Evolutionary conservation across 2,113 vertebrate genomes (phyloP), one percentile per base, ranked within the genome.

Genomic region (Elephantulus edwardii): DNA sequence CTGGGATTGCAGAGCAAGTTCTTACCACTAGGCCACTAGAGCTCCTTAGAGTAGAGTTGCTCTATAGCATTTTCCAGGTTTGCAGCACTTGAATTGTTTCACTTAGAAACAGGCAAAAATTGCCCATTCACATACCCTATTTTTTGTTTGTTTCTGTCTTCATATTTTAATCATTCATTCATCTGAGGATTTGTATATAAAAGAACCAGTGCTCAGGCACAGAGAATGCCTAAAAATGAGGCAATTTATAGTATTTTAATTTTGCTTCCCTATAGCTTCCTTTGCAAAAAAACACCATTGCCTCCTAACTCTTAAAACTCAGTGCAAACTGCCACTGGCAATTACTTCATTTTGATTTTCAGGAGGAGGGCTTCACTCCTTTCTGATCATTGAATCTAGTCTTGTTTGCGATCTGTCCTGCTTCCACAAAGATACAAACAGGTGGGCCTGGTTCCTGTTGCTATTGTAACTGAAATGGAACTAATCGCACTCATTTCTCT

Each of bases 271-370:
- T 13, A 11, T 33, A 12, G 56, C 80, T 93, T 62, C 33, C 78
- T 86, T 77, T 48, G 28, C 20, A 79, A 88, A 95, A 83, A 71
- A n/a, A n/a, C n/a, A n/a, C n/a, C 28, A 77, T 58, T 91, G 60
- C 20, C 71, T 93, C 70, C 75, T 7, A 44, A 83, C 66, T n/a
- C n/a, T n/a, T n/a, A n/a, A n/a, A n/a, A n/a, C n/a, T 33, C 22
- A 93, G 90, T 74, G 30, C 70, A 95, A 85, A 3, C 72, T 22
- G 30, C 54, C 40, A 71, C 35, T 88, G 60, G 91, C 76, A 83
- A 84, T 95, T 91, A 82, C 88, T 93, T 92, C 77, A 72, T 93
- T 75, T 81, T 56, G 70, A 19, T 85, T 92, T 86, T 40, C 17
- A 8, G 90, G 48, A 91, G 16, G 24, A 9, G 22, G 20, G 54